Percentiles rank a stretch among this genome's conserved stretches.
Conservation (phyloP, 2,888 invertebrate species). For the Heliothis peltigera region DNA sequence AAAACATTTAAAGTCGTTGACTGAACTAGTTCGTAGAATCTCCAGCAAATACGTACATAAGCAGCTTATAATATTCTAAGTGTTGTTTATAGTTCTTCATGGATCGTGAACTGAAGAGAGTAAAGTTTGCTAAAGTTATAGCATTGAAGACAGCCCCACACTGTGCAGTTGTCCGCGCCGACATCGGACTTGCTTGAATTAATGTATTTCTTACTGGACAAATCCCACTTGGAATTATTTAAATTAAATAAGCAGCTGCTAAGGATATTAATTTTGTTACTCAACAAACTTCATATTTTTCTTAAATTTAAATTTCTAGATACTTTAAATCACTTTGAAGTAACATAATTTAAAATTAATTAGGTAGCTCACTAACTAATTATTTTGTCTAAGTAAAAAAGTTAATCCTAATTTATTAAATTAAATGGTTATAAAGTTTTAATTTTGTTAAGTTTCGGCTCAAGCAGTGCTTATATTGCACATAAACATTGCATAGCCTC, state of each 20-base stretch:
- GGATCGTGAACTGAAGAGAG: constrained; percentile 58
- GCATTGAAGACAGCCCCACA: constrained; percentile 49
- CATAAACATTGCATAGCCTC: constrained; percentile 22
- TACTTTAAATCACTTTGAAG: constrained; percentile 41
- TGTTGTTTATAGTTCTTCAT: constrained; percentile 56
- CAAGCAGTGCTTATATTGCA: constrained; percentile 6
- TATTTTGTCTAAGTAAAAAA: constrained; percentile 5
- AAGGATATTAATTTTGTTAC: constrained; percentile 51
- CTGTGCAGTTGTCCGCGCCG: constrained; percentile 45
- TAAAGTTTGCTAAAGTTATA: constrained; percentile 58
- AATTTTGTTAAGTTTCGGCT: constrained; percentile 5
- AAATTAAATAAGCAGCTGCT: constrained; percentile 49
- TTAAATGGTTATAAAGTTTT: constrained; percentile 1
- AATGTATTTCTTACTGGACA: constrained; percentile 55
- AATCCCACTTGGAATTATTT: constrained; percentile 47
- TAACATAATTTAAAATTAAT: constrained; percentile 42
- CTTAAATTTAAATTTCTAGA: constrained; percentile 25
- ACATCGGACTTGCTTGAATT: constrained; percentile 44
- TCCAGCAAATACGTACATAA: constrained; percentile 6
- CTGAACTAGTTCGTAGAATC: constrained; percentile 11
- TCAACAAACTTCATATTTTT: constrained; percentile 44
- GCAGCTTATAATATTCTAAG: constrained; percentile 31
- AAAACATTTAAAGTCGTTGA: constrained; percentile 9
- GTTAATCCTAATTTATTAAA: too few relatives aligned
- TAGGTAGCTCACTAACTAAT: constrained; percentile 29